Percentiles rank a stretch among this genome's conserved stretches.
Evolutionary conservation across 2,113 vertebrate species (phyloP).

Genomic region (Prinia subflava): DNA sequence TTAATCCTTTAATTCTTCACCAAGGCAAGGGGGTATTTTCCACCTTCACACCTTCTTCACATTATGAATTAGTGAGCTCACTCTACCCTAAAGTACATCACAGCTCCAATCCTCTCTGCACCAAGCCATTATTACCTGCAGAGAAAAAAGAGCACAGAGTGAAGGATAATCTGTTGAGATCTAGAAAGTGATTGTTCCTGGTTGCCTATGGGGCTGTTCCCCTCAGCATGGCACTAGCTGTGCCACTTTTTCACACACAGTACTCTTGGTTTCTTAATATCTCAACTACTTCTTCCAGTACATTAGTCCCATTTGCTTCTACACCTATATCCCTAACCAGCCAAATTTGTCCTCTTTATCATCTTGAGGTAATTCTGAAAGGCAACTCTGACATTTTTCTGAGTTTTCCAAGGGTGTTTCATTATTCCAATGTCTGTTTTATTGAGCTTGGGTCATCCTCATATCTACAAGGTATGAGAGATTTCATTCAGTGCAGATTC

Average conservation of each 20-base stretch:
- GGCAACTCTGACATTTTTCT: not conserved
- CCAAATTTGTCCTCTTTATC: not conserved
- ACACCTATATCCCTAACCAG: not conserved
- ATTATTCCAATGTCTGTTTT: not conserved
- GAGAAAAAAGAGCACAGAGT: not conserved
- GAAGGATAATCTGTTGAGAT: not conserved
- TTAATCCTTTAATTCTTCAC: not conserved
- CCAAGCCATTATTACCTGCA: not conserved
- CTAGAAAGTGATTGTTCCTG: not conserved
- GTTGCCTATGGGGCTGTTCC: not conserved
- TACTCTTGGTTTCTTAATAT: not conserved
- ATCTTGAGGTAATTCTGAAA: not conserved
- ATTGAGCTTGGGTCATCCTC: not conserved
- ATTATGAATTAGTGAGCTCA: not conserved
- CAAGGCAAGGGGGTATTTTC: not conserved
- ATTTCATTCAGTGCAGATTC: not conserved
- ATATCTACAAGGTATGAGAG: not conserved
- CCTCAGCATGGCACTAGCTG: not conserved
- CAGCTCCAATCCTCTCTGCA: not conserved
- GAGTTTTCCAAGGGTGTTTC: not conserved
- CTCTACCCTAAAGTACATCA: not conserved
- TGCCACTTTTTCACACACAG: not conserved
- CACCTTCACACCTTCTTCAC: not conserved
- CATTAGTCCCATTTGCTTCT: not conserved
- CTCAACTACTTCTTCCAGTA: not conserved